Evolutionary conservation across 2,888 invertebrate genomes (phyloP), one percentile per base, ranked within the genome.

Genomic region (Ophion slaviceki): DNA sequence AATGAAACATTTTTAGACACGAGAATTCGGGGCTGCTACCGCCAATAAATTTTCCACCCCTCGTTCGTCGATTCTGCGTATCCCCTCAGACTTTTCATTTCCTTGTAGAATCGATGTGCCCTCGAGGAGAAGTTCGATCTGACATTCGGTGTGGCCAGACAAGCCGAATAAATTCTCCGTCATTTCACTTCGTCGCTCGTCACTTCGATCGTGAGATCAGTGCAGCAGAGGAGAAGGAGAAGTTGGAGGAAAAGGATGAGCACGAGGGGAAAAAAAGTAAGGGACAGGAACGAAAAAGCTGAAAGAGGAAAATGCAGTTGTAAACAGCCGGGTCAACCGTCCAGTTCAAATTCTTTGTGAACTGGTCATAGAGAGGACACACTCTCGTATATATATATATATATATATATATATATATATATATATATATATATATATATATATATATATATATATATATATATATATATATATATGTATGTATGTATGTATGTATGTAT

Each of bases 321-420:
- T 77, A n/a, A 17, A 14, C 5, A 11, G 64, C 24, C 66, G 66
- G 76, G 80, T 66, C 76, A 59, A 72, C 57, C 71, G 66, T 80
- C 62, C 80, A 67, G 80, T 84, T 80, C n/a, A 61, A 80, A 76
- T 84, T 72, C 59, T 72, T 59, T 36, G 36, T 53, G 61, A 24
- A 24, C 53, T 53, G 53, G 53, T 14, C 47, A 74, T 20, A 64
- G 32, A 64, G 47, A 78, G 61, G 57, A 28, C 32, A 20, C 14
- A 47, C 24, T 28, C 14, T 36, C 14, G 8, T 36, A n/a, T 62
- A 36, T 62, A 61, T 24, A 66, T 40, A 40, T 40, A 7, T 40
- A 40, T 40, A 40, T 40, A 40, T 40, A 8, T 24, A 32, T 32
- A 32, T 32, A 32, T 4, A 32, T 32, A 32, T 32, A 32, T 24